Percentiles rank a stretch among this genome's conserved stretches.
Evolutionary conservation across 2,888 invertebrate species (phyloP).

Genomic region (Cataglyphis rosenhaueri): DNA sequence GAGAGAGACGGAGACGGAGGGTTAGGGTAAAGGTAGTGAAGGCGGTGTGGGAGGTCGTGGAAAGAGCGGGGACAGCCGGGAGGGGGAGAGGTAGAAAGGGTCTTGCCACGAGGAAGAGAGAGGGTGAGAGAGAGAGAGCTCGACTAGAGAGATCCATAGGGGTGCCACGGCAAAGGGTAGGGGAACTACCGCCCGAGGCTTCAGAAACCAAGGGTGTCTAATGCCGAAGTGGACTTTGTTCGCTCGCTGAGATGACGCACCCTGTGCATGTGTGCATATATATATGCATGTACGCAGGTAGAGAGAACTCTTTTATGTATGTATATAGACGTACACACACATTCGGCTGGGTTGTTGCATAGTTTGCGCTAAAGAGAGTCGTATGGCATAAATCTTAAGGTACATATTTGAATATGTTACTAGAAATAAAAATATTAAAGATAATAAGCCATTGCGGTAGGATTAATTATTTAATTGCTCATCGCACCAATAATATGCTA

Average conservation of each 20-base stretch:
- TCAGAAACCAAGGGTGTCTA: slow-evolving; percentile 81
- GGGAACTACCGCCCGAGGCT: slow-evolving; percentile 82
- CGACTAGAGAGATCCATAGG: slow-evolving; percentile 81
- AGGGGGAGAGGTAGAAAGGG: slow-evolving; percentile 58
- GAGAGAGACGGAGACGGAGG: slow-evolving; percentile 55
- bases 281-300: too few species aligned
- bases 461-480: slow-evolving; percentile 16
- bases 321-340: neutral
- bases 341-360: neutral
- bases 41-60: slow-evolving; percentile 63
- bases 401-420: neutral
- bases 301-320: neutral
- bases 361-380: neutral
- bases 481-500: slow-evolving; percentile 9
- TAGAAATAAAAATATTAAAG: neutral
- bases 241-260: slow-evolving; percentile 76
- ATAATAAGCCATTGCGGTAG: neutral
- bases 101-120: slow-evolving; percentile 54
- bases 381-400: neutral
- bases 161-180: slow-evolving; percentile 81
- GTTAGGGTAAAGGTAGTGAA: slow-evolving; percentile 71
- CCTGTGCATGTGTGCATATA: slow-evolving; percentile 9
- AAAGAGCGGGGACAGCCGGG: slow-evolving; percentile 57
- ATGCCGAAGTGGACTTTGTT: slow-evolving; percentile 81
- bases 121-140: slow-evolving; percentile 67